These are phyloP conservation scores for Myotis daubentonii DNA, from an alignment of 2,797 vertebrate genomes.

Conservation along the genomic window DNA sequence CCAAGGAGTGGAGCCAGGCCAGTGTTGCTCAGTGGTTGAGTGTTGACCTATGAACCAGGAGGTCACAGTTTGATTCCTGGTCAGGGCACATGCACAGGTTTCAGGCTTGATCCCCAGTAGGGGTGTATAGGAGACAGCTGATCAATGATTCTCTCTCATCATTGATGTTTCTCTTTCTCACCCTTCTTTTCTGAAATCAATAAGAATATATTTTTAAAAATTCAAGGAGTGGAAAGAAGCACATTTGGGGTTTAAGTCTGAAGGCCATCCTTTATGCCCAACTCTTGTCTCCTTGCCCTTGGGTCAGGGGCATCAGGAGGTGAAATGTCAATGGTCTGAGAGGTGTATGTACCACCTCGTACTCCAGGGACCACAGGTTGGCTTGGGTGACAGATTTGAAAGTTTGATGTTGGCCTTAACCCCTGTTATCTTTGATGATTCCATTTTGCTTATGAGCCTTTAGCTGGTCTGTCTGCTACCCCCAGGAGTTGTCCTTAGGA, in stretches of 20 bases:
- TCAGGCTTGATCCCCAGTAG: too few species aligned
- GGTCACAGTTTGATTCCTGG: too few species aligned
- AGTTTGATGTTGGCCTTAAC: constrained; percentile 39
- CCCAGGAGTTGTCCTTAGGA: not conserved
- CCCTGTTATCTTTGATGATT: not conserved
- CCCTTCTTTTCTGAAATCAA: too few species aligned
- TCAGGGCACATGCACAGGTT: too few species aligned
- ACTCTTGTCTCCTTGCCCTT: not conserved
- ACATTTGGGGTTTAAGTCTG: not conserved
- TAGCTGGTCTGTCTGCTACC: constrained; percentile 37
- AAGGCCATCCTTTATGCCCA: not conserved
- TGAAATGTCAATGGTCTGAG: not conserved
- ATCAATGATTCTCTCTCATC: too few species aligned
- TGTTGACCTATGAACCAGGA: too few species aligned
- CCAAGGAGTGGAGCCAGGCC: not conserved
- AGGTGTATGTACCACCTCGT: not conserved
- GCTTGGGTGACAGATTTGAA: not conserved
- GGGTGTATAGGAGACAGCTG: too few species aligned
- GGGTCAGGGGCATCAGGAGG: not conserved
- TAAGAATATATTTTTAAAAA: not conserved
- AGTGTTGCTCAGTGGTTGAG: too few species aligned
- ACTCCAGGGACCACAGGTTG: not conserved
- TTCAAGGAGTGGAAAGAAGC: not conserved
- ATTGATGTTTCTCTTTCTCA: too few species aligned
- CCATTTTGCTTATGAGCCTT: not conserved